These are phyloP conservation scores for Popillia japonica DNA, from an alignment of 1,140 invertebrate species.

Conservation along the genomic window DNA sequence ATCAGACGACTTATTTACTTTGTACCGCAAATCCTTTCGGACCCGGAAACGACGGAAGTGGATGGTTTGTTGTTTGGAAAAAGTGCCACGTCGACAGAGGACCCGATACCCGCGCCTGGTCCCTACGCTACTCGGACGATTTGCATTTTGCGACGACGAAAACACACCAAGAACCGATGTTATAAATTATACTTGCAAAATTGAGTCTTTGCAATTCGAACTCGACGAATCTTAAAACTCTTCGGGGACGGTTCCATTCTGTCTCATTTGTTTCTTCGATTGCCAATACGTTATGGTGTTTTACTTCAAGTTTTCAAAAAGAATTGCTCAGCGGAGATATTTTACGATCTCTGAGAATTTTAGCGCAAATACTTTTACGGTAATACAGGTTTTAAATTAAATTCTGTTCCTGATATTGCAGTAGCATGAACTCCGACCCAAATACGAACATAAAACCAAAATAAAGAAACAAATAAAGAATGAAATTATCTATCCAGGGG, in stretches of 20 bases:
- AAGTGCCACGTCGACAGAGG: conserved; percentile 21
- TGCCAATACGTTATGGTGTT: conserved; percentile 1
- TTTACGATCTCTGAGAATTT: background rate
- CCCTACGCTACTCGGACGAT: background rate
- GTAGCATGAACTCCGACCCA: background rate
- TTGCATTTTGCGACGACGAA: conserved; percentile 34
- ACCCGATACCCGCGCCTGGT: background rate
- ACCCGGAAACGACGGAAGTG: background rate
- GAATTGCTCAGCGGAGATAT: background rate
- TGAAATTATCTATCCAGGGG: no score
- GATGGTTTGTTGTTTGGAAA: conserved; percentile 17
- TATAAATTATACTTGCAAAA: conserved; percentile 34
- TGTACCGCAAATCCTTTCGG: conserved; percentile 24
- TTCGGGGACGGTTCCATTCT: conserved; percentile 15
- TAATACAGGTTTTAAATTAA: background rate
- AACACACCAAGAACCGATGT: conserved; percentile 23
- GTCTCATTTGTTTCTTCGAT: conserved; percentile 22
- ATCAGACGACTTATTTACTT: conserved; percentile 24
- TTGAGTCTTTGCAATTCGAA: conserved; percentile 4
- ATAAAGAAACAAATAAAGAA: no score
- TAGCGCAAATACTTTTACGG: background rate
- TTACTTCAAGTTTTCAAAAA: background rate
- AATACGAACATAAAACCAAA: background rate
- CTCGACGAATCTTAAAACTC: conserved; percentile 16
- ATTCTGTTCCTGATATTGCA: background rate